Evolutionary conservation across 1,140 invertebrate genomes (phyloP), one percentile per base, ranked within the genome.

Genomic region (Neodiprion lecontei): DNA sequence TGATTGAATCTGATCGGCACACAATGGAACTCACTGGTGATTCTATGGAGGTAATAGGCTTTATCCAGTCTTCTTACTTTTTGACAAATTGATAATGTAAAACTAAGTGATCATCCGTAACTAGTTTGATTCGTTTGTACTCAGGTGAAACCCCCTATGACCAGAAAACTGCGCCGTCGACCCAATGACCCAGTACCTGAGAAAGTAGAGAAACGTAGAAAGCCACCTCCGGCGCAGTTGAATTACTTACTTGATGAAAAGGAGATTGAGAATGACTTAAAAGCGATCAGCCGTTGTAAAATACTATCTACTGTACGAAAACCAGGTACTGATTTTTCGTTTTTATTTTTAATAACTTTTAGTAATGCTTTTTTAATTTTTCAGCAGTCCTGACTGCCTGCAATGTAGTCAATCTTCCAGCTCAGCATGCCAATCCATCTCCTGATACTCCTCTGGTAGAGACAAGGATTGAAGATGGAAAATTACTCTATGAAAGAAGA

Each of bases 161-260:
- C 96, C 40, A 90, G 97, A 66, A 99, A 98, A 89, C 87, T 99
- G 21, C 89, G 98, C 7, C 89, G 97, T 74, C 90, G 98, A 67
- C 96, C 97, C 0, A 98, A 99, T 88, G 97, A 99, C 85, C 97
- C 97, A 0, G 90, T 96, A 12, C 97, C 97, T 74, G 92, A 93
- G 66, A 95, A 89, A 81, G 85, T 94, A 9, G 95, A 96, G 82
- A 96, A 96, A 86, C 89, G 94, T 67, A 92, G 93, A 84, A 98
- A 94, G 84, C 93, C 95, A 50, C 93, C 96, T 1, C 91, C 93
- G 40, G 94, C 95, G 50, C 95, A 96, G 77, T 89, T 98, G 0
- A 96, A 95, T 77, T 96, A 95, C 85, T 87, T 94, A 17, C 87
- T 98, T 71, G 96, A 98, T 80, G 96, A 99, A 76, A 93, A 94